Evolutionary conservation across 2,888 invertebrate genomes (phyloP), one percentile per base, ranked within the genome.

Genomic region (Smittia sp.): DNA sequence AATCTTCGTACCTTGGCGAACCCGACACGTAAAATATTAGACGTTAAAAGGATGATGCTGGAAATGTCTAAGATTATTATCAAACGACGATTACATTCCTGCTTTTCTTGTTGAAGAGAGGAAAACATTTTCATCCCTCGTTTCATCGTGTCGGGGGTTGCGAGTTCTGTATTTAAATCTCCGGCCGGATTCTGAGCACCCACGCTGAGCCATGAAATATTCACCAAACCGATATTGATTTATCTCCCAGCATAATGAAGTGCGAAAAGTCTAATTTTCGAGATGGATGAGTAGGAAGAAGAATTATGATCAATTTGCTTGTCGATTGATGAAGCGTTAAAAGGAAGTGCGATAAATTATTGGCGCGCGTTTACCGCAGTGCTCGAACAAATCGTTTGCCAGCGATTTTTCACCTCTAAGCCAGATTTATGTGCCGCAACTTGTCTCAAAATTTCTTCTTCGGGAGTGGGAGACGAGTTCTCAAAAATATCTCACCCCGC

Each of bases 21-120:
- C 27, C 38, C 39, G 63, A 72, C 72, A 72, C 72, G 72, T 72
- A 72, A 72, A 72, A 72, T 72, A 72, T 72, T 72, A 72, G 54
- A 72, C 72, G 72, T 72, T 72, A 63, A 62, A 72, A 72, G 63
- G 22, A 72, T 62, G 72, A 70, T 66, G 65, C 27, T 18, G 15
- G 65, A 68, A 68, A 68, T 68, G 69, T 69, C 69, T 69, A 69
- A 69, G 52, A 52, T 52, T 41, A 41, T 41, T 68, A 46, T 69
- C 69, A 69, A 69, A 7, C 46, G 52, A 69, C 46, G 69, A 69
- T 67, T 67, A 67, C 63, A 63, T 63, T 67, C 39, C 20, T 6
- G 7, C 4, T 41, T 67, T 67, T 39, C 27, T 7, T n/a, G 38
- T 38, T 39, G 20, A 13, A 46, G 15, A 46, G 32, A 32, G 32